These are phyloP conservation scores for Acanthurus leucopareius DNA, from an alignment of 2,797 vertebrate genomes.

Conservation along the genomic window DNA sequence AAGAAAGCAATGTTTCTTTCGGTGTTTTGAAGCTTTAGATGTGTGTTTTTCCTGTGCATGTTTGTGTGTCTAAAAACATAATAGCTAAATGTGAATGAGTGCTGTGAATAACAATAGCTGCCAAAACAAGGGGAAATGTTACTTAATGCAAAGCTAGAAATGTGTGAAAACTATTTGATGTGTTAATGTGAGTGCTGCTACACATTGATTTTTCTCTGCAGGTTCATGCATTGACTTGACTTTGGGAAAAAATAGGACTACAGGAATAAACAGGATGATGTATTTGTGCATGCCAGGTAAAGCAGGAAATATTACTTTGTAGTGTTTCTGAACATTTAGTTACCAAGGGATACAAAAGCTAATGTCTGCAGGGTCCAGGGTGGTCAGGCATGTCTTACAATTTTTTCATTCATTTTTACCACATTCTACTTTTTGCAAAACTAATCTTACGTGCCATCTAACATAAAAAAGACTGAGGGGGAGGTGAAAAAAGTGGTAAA, in stretches of 20 bases:
- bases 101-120: background rate
- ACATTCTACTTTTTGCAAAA: no score
- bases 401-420: no score
- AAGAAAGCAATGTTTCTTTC: background rate
- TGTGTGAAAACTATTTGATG: background rate
- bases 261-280: background rate
- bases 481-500: no score
- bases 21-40: background rate
- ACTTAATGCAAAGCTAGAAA: background rate
- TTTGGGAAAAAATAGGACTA: background rate
- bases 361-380: no score
- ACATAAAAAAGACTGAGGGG: no score
- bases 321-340: no score
- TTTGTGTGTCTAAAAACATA: background rate
- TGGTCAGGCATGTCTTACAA: no score
- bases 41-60: no score
- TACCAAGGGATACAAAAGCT: no score
- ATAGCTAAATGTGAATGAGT: background rate
- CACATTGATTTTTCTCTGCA: slow-evolving; percentile 2
- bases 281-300: no score
- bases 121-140: background rate
- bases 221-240: background rate
- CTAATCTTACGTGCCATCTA: no score
- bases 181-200: background rate
- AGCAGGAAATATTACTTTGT: no score